Conservation (phyloP, 2,888 invertebrate genomes). For the Dicyrtomina minuta region DNA sequence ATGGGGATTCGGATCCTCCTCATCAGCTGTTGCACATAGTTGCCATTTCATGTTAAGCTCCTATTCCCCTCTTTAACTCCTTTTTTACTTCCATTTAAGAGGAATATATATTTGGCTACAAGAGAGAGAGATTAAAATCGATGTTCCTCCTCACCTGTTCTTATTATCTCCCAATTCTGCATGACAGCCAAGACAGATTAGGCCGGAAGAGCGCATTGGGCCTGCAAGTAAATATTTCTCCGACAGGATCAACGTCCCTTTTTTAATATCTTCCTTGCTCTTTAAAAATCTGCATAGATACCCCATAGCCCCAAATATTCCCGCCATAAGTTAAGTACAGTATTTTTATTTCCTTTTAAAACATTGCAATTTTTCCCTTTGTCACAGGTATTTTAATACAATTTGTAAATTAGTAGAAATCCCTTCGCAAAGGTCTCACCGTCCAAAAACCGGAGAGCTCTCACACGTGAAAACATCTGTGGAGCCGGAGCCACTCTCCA, state of each 20-base stretch:
- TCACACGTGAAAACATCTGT: constrained; percentile 36
- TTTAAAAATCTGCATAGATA: constrained; percentile 44
- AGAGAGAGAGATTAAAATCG: neutral
- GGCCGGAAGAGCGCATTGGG: constrained; percentile 50
- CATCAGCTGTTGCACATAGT: too few relatives aligned
- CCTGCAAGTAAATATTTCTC: constrained; percentile 54
- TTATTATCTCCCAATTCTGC: constrained; percentile 57
- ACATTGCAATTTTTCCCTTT: neutral
- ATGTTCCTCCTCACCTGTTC: constrained; percentile 31
- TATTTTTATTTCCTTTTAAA: neutral
- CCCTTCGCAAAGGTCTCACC: constrained; percentile 18
- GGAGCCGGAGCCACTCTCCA: neutral
- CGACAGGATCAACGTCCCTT: constrained; percentile 42
- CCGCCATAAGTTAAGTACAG: too few relatives aligned
- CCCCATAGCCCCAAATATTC: too few relatives aligned
- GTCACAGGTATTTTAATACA: neutral
- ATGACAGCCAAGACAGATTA: constrained; percentile 54
- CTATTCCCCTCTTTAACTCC: too few relatives aligned
- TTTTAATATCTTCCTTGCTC: constrained; percentile 34
- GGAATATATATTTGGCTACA: neutral
- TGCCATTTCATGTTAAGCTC: neutral
- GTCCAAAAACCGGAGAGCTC: constrained; percentile 42
- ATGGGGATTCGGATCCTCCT: too few relatives aligned
- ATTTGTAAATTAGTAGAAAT: neutral
- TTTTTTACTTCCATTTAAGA: neutral